Conservation (phyloP, 2,797 vertebrate genomes). For the Synanceia verrucosa region DNA sequence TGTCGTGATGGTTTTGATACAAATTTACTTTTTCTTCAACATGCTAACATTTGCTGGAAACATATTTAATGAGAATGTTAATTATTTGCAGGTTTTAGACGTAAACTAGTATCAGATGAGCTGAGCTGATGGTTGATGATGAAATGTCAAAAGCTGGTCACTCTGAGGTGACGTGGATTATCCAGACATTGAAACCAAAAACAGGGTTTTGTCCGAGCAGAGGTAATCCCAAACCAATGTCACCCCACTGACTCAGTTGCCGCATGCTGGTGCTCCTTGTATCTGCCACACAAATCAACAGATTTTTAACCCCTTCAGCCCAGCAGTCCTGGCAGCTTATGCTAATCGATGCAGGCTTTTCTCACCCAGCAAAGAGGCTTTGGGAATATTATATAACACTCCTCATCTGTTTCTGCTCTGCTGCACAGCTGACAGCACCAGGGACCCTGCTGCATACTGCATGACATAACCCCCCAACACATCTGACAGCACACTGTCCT, state of each 20-base stretch:
- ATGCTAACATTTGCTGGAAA: no score
- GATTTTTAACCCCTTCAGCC: constrained; percentile 23
- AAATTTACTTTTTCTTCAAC: no score
- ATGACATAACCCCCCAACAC: constrained; percentile 58
- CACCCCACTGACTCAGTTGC: background rate
- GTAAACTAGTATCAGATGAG: no score
- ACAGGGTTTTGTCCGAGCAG: background rate
- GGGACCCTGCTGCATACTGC: constrained; percentile 38
- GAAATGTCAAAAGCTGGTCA: no score
- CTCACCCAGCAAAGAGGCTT: constrained; percentile 34
- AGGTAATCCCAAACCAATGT: background rate
- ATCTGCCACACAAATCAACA: constrained; percentile 20
- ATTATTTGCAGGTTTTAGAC: no score
- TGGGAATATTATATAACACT: constrained; percentile 55
- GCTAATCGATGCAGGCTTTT: constrained; percentile 20
- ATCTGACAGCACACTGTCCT: constrained; percentile 31
- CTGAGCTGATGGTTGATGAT: no score
- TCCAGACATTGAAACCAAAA: no score
- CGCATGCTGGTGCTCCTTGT: background rate
- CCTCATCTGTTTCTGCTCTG: constrained; percentile 40
- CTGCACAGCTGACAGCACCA: constrained; percentile 48
- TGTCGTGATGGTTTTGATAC: no score
- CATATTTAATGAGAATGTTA: no score
- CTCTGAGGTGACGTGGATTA: no score
- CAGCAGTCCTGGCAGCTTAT: background rate